Percentiles rank a stretch among this genome's conserved stretches.
Conservation (phyloP, 53 echinoderm and acorn worm species). For the Zoroaster sp. region DNA sequence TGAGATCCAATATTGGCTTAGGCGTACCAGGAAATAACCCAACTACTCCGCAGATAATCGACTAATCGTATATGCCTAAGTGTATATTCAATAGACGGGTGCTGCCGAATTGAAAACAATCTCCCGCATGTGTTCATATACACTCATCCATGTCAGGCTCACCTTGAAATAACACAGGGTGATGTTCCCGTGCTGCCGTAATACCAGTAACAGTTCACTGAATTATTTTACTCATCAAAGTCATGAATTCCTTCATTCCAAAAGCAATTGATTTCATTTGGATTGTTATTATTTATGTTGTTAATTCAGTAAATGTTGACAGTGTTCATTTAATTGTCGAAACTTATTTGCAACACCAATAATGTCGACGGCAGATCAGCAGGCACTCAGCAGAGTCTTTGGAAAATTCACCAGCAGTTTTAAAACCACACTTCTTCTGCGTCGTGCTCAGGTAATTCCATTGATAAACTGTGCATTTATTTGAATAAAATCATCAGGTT, state of each 20-base stretch:
- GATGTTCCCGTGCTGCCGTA: not conserved
- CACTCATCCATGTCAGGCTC: not conserved
- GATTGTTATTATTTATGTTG: not conserved
- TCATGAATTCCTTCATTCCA: not conserved
- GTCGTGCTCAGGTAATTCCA: no score
- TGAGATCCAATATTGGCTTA: no score
- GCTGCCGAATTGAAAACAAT: not conserved
- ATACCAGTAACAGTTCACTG: conserved; percentile 25
- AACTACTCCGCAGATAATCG: not conserved
- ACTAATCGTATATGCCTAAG: not conserved
- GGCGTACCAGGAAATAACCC: not conserved
- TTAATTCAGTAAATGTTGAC: no score
- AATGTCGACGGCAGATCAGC: no score
- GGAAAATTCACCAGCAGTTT: no score
- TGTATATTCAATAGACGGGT: not conserved
- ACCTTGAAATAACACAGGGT: not conserved
- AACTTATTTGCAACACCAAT: no score
- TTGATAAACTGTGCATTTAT: no score
- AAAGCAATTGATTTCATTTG: not conserved
- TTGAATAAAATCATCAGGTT: no score
- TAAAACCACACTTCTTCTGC: no score
- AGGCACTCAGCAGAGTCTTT: no score
- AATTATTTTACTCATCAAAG: not conserved
- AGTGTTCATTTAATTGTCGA: no score
- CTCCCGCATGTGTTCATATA: not conserved